Percentiles rank a stretch among this genome's conserved stretches.
These are phyloP conservation scores for Whitmania pigra DNA, from an alignment of 1,140 invertebrate species.

Conservation along the genomic window DNA sequence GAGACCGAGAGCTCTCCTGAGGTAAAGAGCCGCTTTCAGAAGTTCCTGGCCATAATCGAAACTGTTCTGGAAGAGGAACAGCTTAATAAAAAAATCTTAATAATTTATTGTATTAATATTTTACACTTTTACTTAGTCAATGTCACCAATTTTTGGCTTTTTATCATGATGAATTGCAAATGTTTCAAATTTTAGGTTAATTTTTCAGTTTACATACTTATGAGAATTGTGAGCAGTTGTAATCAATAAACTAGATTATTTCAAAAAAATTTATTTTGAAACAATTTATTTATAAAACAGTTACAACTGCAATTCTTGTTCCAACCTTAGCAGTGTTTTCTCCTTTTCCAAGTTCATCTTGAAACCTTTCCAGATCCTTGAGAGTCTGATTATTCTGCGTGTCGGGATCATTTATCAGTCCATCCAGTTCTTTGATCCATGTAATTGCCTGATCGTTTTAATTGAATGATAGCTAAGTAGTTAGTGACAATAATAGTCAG, in stretches of 20 bases:
- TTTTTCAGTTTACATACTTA: too few relatives aligned
- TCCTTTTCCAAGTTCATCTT: slow-evolving; percentile 61
- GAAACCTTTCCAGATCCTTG: slow-evolving; percentile 58
- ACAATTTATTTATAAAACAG: too few relatives aligned
- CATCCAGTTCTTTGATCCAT: slow-evolving; percentile 61
- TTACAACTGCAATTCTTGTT: too few relatives aligned
- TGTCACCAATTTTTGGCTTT: neutral
- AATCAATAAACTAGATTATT: too few relatives aligned
- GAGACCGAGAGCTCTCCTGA: slow-evolving; percentile 58
- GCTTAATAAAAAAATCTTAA: neutral
- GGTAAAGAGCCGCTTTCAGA: slow-evolving; percentile 57
- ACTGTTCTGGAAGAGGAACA: slow-evolving; percentile 49
- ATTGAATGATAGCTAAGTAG: too few relatives aligned
- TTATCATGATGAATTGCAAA: too few relatives aligned
- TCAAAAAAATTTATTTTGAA: too few relatives aligned
- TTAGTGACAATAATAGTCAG: too few relatives aligned
- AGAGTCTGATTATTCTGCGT: slow-evolving; percentile 42
- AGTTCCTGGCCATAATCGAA: slow-evolving; percentile 66
- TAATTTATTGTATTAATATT: too few relatives aligned
- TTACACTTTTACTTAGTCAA: neutral
- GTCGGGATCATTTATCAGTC: slow-evolving; percentile 49
- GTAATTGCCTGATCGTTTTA: slow-evolving; percentile 49
- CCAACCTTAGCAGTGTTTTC: slow-evolving; percentile 61
- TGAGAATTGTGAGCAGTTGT: too few relatives aligned
- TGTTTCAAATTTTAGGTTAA: too few relatives aligned